A percentile compares a stretch with the other conserved stretches of the same genome.
Evolutionary conservation across 2,888 invertebrate genomes (phyloP).

Genomic region (Clostera curtula): DNA sequence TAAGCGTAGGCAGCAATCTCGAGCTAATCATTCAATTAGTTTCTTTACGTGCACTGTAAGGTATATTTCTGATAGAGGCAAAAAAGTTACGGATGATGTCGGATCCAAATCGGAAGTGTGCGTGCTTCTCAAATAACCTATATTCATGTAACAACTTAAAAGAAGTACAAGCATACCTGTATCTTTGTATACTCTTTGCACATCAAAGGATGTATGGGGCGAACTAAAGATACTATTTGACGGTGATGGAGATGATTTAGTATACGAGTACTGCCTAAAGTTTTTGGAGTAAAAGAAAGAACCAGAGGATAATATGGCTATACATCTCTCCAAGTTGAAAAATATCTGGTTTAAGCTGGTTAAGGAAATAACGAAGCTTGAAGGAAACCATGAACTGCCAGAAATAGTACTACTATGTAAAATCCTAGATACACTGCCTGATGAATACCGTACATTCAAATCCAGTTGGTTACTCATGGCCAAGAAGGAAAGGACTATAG

Average conservation of each 20-base stretch:
- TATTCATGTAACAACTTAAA: too few relatives aligned
- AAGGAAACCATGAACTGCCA: background rate
- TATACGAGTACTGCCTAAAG: constrained; percentile 1
- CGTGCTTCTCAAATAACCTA: too few relatives aligned
- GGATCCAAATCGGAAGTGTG: too few relatives aligned
- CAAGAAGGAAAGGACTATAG: constrained; percentile 3
- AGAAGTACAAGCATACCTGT: too few relatives aligned
- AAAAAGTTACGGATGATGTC: too few relatives aligned
- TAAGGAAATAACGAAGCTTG: background rate
- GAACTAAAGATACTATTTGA: constrained; percentile 6
- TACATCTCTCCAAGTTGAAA: constrained; percentile 1
- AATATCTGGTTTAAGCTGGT: background rate
- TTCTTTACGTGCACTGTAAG: too few relatives aligned
- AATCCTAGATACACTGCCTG: constrained; percentile 2
- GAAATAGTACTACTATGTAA: background rate
- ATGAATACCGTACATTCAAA: constrained; percentile 6
- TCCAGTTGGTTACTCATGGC: constrained; percentile 7
- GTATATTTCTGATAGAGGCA: too few relatives aligned
- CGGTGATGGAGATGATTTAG: background rate
- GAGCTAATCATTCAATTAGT: too few relatives aligned
- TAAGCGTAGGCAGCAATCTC: too few relatives aligned
- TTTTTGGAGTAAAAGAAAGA: constrained; percentile 3
- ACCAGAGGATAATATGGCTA: constrained; percentile 1
- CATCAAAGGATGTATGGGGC: constrained; percentile 4
- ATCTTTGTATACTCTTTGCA: too few relatives aligned